Percentiles rank a stretch among this genome's conserved stretches.
These are phyloP conservation scores for Mus spretus DNA, from an alignment of 2,797 vertebrate genomes.

Conservation along the genomic window DNA sequence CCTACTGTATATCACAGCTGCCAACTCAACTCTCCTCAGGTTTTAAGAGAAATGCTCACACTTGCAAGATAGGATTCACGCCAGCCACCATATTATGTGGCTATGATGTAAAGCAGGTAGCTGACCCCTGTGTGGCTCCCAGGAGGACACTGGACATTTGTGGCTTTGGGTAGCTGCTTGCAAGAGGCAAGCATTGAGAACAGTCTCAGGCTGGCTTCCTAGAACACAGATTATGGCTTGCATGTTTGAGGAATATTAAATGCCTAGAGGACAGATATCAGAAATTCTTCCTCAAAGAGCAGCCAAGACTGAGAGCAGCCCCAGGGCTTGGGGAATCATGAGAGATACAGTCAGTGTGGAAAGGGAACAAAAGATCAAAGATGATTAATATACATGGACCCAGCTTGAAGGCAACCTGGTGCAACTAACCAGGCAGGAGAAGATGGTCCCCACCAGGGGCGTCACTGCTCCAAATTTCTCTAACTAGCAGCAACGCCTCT, in stretches of 20 bases:
- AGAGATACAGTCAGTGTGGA: neutral
- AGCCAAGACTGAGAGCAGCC: neutral
- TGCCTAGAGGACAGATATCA: neutral
- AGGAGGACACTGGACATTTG: neutral
- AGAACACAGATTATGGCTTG: neutral
- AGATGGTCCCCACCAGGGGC: neutral
- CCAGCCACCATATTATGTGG: rapidly evolving
- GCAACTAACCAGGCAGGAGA: neutral
- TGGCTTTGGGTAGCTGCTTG: neutral
- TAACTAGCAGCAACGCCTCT: neutral
- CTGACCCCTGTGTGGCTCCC: rapidly evolving
- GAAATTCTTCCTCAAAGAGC: constrained; percentile 43
- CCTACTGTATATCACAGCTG: neutral
- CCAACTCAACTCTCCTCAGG: neutral
- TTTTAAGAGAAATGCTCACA: neutral
- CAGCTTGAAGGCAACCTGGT: neutral
- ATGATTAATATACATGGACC: neutral
- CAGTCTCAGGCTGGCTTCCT: neutral
- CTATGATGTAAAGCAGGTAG: too few relatives aligned
- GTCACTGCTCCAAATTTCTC: constrained; percentile 6
- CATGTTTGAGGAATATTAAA: neutral
- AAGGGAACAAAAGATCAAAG: neutral
- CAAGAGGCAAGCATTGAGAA: neutral
- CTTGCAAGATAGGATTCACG: neutral
- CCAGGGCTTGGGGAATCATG: neutral